Evolutionary conservation across 2,113 vertebrate species (phyloP).

Genomic region (Pluvianellus socialis): DNA sequence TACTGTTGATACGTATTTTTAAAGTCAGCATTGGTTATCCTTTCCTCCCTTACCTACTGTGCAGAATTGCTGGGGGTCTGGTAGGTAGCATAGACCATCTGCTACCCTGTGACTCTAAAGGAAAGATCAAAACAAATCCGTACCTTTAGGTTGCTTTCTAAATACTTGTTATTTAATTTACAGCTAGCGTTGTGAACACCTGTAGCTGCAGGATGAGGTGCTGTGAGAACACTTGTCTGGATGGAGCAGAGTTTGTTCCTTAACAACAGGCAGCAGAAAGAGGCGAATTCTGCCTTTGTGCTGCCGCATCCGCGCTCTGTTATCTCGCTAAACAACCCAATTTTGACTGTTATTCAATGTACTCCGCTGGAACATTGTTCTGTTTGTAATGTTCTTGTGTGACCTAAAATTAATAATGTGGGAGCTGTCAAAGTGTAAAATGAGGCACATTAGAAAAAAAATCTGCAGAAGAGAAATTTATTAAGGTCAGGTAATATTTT

Average conservation of each 20-base stretch:
- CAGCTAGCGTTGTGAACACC: not conserved
- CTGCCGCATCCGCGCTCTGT: rapidly evolving
- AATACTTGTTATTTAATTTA: not conserved
- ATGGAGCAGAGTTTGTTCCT: not conserved
- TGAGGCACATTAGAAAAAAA: not conserved
- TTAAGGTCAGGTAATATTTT: not conserved
- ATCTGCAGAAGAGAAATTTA: not conserved
- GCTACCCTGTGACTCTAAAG: not conserved
- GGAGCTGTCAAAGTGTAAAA: slow-evolving; percentile 9
- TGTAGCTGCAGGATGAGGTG: not conserved
- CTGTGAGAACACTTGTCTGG: not conserved
- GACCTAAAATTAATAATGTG: not conserved
- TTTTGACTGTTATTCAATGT: not conserved
- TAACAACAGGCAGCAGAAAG: not conserved
- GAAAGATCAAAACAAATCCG: not conserved
- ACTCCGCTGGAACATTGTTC: not conserved
- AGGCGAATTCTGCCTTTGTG: not conserved
- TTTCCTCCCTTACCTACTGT: not conserved
- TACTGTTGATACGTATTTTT: not conserved
- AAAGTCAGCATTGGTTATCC: not conserved
- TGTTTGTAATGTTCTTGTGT: not conserved
- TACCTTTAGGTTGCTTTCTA: not conserved
- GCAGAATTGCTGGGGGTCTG: not conserved
- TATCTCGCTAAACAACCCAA: not conserved
- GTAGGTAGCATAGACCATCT: not conserved